Conservation (phyloP, 2,888 invertebrate species). For the Dicranocentrus wangi region DNA sequence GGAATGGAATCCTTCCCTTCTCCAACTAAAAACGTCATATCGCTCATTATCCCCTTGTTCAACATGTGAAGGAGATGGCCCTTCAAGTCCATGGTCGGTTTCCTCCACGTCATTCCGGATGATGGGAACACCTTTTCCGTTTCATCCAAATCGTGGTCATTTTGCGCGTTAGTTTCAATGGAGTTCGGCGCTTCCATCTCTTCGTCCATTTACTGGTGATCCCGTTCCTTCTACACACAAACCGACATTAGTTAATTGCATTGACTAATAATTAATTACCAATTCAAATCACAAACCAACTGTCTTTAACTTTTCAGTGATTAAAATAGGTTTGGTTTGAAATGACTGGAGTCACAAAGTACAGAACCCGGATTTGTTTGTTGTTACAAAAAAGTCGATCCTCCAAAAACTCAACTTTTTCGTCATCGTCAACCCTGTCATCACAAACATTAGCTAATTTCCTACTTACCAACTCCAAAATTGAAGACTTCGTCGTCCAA, state of each 20-base stretch:
- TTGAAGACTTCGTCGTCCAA: too few species aligned
- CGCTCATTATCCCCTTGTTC: conserved; percentile 67
- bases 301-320: too few species aligned
- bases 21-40: conserved; percentile 69
- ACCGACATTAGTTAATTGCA: not conserved
- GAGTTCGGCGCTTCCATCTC: conserved; percentile 61
- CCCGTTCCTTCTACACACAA: not conserved
- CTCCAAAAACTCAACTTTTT: too few species aligned
- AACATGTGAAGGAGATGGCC: conserved; percentile 67
- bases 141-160: conserved; percentile 49
- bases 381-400: too few species aligned
- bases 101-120: conserved; percentile 46
- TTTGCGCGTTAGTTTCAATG: conserved; percentile 61
- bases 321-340: too few species aligned
- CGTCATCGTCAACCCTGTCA: too few species aligned
- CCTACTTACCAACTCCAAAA: too few species aligned
- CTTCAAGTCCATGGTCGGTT: conserved; percentile 61
- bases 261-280: not conserved
- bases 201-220: not conserved
- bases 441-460: too few species aligned
- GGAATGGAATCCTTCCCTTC: conserved; percentile 68
- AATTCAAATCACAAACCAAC: too few species aligned
- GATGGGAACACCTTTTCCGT: conserved; percentile 56
- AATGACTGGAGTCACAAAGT: too few species aligned
- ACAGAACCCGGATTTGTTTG: too few species aligned